These are phyloP conservation scores for Aptenodytes patagonicus DNA, from an alignment of 2,113 vertebrate species.

Conservation along the genomic window DNA sequence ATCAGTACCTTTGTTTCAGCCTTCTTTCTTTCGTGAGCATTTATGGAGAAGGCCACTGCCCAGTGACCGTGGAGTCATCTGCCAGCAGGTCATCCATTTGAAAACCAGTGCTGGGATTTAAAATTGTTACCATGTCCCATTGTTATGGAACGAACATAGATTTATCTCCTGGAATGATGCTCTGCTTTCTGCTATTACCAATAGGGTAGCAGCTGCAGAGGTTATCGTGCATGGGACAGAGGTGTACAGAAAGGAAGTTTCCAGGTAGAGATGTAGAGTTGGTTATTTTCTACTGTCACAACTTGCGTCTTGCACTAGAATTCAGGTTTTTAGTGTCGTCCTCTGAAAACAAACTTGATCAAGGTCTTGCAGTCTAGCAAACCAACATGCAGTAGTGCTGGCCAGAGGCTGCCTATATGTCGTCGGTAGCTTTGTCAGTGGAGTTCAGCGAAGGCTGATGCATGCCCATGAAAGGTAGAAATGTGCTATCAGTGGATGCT, in stretches of 20 bases:
- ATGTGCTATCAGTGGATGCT: neutral
- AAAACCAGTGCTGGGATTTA: neutral
- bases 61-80: neutral
- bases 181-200: neutral
- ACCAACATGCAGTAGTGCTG: neutral
- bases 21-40: neutral
- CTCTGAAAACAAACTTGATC: neutral
- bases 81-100: neutral
- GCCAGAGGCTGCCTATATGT: neutral
- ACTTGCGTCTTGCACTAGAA: neutral
- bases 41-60: neutral
- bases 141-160: neutral
- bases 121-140: neutral
- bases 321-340: neutral
- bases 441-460: neutral
- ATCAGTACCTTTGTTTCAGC: neutral
- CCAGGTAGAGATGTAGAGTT: neutral
- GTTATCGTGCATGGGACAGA: neutral
- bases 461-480: neutral
- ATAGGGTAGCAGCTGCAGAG: neutral
- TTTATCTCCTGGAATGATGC: neutral
- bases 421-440: neutral
- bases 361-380: neutral
- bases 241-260: neutral
- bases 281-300: neutral